A percentile compares a stretch with the other conserved stretches of the same genome.
Evolutionary conservation across 1,140 invertebrate genomes (phyloP).

Genomic region (Achroia grisella): DNA sequence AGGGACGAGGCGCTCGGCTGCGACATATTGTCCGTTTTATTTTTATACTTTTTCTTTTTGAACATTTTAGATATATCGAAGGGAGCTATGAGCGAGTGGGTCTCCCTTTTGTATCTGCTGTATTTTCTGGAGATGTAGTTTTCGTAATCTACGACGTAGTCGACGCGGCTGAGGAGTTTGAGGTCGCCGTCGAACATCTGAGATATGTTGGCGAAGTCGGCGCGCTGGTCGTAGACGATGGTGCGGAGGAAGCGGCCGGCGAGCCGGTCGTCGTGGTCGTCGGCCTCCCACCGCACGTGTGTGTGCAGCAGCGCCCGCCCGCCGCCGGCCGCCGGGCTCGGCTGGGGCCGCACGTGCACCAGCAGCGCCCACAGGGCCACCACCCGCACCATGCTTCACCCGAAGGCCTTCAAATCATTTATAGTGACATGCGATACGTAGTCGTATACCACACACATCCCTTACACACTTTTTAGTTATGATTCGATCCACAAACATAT

Average conservation of each 20-base stretch:
- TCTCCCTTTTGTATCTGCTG: slow-evolving; percentile 17
- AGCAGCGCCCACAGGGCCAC: slow-evolving; percentile 5
- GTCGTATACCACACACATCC: too few relatives aligned
- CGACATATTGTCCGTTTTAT: background rate
- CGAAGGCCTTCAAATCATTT: background rate
- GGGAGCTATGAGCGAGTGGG: slow-evolving; percentile 41
- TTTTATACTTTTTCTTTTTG: slow-evolving; percentile 29
- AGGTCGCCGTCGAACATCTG: background rate
- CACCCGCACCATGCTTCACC: slow-evolving; percentile 1
- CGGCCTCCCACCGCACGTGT: background rate
- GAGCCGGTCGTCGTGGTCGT: background rate
- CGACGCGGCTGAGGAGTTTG: background rate
- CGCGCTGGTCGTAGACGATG: too few relatives aligned
- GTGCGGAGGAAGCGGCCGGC: too few relatives aligned
- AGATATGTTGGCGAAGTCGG: background rate
- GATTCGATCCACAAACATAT: background rate
- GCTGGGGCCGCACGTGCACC: background rate
- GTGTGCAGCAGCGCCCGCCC: background rate
- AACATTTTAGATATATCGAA: slow-evolving; percentile 53
- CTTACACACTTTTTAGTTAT: background rate
- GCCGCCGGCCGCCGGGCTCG: background rate
- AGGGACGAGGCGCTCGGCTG: slow-evolving; percentile 22
- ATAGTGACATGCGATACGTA: too few relatives aligned
- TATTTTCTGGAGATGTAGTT: background rate
- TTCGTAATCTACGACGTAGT: background rate